A percentile compares a stretch with the other conserved stretches of the same genome.
phyloP scores from a whole-genome alignment of 2,113 vertebrate species.

The Vicugna pacos region DNA sequence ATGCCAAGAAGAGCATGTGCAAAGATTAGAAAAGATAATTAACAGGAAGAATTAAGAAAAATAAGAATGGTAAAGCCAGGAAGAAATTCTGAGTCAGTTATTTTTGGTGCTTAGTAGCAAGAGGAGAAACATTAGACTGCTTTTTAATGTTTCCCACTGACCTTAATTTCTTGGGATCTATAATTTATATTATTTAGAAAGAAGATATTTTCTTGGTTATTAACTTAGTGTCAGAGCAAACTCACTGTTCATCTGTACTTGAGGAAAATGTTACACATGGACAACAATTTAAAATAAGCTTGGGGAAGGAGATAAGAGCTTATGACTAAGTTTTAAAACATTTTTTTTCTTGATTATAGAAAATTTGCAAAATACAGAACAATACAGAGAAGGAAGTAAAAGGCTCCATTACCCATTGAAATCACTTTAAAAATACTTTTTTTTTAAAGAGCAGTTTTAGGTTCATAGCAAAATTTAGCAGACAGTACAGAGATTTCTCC shows the following conservation, averaged over 20 bases:
- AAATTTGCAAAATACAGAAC: neutral
- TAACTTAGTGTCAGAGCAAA: neutral
- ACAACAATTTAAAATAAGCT: neutral
- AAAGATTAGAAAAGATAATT: slow-evolving; percentile 7
- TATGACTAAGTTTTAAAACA: slow-evolving; percentile 18
- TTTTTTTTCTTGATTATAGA: slow-evolving; percentile 39
- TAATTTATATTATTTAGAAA: slow-evolving; percentile 45
- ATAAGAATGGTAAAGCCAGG: neutral
- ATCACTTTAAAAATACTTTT: neutral
- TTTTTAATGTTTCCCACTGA: neutral
- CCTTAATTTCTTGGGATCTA: neutral
- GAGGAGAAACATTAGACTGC: neutral
- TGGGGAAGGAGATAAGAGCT: neutral
- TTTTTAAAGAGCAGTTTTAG: neutral
- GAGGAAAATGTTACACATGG: slow-evolving; percentile 24
- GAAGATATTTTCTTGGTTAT: slow-evolving; percentile 6
- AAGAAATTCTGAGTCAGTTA: slow-evolving; percentile 27
- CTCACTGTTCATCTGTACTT: neutral
- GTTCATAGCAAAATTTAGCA: neutral
- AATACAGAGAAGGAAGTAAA: neutral
- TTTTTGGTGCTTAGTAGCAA: neutral
- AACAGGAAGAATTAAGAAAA: neutral
- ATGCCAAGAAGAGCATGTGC: neutral
- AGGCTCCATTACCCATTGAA: neutral
- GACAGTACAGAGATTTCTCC: neutral